A percentile compares a stretch with the other conserved stretches of the same genome.
Conservation (phyloP, 2,888 invertebrate genomes). For the Phyllotreta cruciferae region DNA sequence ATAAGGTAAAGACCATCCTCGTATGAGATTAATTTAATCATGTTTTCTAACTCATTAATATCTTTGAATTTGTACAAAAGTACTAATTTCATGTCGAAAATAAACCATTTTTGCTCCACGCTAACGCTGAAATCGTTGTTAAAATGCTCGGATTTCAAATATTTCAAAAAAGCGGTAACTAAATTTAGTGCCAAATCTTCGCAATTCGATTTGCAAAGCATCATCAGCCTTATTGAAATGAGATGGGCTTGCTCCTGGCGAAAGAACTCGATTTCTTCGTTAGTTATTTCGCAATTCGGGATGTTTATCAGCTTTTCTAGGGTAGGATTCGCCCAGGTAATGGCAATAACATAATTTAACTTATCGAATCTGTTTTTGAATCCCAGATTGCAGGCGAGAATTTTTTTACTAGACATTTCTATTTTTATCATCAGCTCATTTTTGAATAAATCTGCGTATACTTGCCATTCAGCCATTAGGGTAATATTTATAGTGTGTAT, state of each 20-base stretch:
- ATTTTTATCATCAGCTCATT: slow-evolving; percentile 42
- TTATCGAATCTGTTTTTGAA: slow-evolving; percentile 53
- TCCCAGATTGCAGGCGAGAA: slow-evolving; percentile 48
- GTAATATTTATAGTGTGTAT: slow-evolving; percentile 55
- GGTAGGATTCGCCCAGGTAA: slow-evolving; percentile 56
- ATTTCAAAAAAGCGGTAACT: slow-evolving; percentile 61
- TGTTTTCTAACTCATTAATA: slow-evolving; percentile 62
- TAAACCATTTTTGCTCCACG: slow-evolving; percentile 63
- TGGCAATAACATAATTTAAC: slow-evolving; percentile 53
- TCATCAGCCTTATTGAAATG: slow-evolving; percentile 66
- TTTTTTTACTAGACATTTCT: slow-evolving; percentile 49
- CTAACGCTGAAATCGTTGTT: slow-evolving; percentile 54
- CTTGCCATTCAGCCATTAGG: slow-evolving; percentile 56
- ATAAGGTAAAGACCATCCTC: slow-evolving; percentile 65
- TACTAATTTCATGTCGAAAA: slow-evolving; percentile 67
- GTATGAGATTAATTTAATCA: slow-evolving; percentile 64
- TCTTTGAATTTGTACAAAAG: slow-evolving; percentile 65
- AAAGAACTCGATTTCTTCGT: slow-evolving; percentile 62
- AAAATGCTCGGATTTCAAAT: slow-evolving; percentile 50
- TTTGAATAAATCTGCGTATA: slow-evolving; percentile 48
- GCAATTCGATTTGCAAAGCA: slow-evolving; percentile 67
- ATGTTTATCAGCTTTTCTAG: slow-evolving; percentile 51
- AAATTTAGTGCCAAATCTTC: slow-evolving; percentile 68
- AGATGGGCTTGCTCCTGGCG: slow-evolving; percentile 65
- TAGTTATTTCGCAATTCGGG: slow-evolving; percentile 49